Evolutionary conservation across 2,113 vertebrate species (phyloP).

Genomic region (Aptenodytes forsteri): DNA sequence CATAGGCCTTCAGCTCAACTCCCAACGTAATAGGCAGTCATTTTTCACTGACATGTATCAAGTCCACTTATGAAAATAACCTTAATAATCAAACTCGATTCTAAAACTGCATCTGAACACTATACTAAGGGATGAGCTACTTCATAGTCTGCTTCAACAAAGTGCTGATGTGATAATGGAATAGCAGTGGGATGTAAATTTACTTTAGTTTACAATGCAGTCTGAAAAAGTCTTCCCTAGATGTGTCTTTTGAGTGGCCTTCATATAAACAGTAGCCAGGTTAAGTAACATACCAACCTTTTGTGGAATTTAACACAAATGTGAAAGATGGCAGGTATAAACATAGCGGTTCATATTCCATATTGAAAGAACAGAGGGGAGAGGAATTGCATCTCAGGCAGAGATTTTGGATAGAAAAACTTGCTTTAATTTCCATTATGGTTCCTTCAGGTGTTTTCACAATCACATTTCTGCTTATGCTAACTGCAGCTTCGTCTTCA

Average conservation of each 20-base stretch:
- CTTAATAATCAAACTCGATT: not conserved
- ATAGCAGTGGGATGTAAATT: not conserved
- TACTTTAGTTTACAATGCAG: not conserved
- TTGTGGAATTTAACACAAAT: not conserved
- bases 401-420: not conserved
- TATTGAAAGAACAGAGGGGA: not conserved
- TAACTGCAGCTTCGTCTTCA: not conserved
- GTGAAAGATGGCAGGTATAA: not conserved
- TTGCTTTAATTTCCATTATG: not conserved
- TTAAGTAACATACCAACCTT: not conserved
- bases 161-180: not conserved
- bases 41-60: not conserved
- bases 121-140: not conserved
- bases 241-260: not conserved
- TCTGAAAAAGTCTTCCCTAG: not conserved
- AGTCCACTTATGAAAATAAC: not conserved
- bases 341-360: not conserved
- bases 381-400: not conserved
- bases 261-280: not conserved
- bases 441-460: not conserved
- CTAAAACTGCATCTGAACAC: not conserved
- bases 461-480: not conserved
- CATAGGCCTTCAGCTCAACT: not conserved
- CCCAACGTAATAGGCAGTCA: not conserved
- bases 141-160: not conserved